A percentile compares a stretch with the other conserved stretches of the same genome.
These are phyloP conservation scores for Theodoxus fluviatilis DNA, from an alignment of 2,888 invertebrate species.

Conservation along the genomic window DNA sequence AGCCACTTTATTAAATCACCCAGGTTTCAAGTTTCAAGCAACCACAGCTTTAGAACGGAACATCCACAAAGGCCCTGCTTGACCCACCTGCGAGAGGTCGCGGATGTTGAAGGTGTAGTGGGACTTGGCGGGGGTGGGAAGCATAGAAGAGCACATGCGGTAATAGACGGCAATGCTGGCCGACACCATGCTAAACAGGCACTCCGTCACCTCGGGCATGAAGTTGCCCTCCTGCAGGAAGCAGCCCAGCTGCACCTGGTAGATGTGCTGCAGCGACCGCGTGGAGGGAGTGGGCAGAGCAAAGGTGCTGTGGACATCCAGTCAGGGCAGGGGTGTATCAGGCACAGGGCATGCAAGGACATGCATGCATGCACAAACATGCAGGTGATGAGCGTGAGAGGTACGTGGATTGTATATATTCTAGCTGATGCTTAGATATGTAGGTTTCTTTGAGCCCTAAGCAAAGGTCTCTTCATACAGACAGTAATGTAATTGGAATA, in stretches of 20 bases:
- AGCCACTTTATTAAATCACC: too few relatives aligned
- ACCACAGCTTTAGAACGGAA: not conserved
- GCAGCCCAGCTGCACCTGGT: conserved; percentile 64
- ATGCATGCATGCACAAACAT: too few relatives aligned
- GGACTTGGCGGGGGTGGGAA: conserved; percentile 65
- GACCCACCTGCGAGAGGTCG: conserved; percentile 61
- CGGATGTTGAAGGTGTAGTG: conserved; percentile 66
- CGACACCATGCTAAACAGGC: conserved; percentile 60
- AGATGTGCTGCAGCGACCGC: conserved; percentile 64
- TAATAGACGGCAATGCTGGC: conserved; percentile 64
- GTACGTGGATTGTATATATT: too few relatives aligned
- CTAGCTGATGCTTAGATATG: too few relatives aligned
- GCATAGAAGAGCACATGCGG: conserved; percentile 59
- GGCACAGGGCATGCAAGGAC: too few relatives aligned
- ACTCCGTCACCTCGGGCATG: conserved; percentile 60
- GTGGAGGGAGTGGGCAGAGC: conserved; percentile 64
- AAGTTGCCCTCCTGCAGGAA: conserved; percentile 64
- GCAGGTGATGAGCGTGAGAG: too few relatives aligned
- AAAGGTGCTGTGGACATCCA: conserved; percentile 52
- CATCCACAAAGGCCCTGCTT: not conserved
- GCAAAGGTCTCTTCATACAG: too few relatives aligned
- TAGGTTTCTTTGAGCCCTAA: too few relatives aligned
- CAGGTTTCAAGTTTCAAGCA: not conserved
- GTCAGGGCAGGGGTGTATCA: too few relatives aligned
- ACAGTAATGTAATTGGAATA: too few relatives aligned